Evolutionary conservation across 2,797 vertebrate genomes (phyloP), one percentile per base, ranked within the genome.

Genomic region (Psittacula derbiana): DNA sequence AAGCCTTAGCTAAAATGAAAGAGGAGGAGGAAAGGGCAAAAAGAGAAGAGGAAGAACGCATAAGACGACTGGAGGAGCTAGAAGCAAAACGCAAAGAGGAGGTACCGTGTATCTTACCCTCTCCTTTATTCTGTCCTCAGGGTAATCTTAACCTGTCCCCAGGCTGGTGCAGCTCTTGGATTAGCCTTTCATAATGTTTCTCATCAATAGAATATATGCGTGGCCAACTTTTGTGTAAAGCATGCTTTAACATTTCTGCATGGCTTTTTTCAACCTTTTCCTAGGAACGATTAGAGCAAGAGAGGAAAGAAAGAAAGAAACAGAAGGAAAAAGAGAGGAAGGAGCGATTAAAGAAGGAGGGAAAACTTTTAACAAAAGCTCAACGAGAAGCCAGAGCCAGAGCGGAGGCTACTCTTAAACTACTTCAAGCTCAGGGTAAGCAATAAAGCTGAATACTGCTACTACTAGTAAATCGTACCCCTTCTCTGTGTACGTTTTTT

Each of bases 321-420:
- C 99, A 99, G 97, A 99, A 99, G 97, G 99, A 99, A 95, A 99
- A 99, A 94, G 99, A 99, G 97, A 98, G 99, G 84, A 99, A 99
- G 95, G 99, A 99, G 93, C 98, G 99, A 7, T 98, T 99, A 95
- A 99, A 99, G 97, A 99, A 99, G 95, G 99, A 99, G 93, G 99
- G 99, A 46, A 99, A 99, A 62, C 98, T 99, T 70, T 97, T 99
- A 96, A 99, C 99, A 23, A 99, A 99, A 96, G 2, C 99, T 40
- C 99, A 99, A 97, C 98, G 96, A 95, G 99, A 99, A 95, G 98
- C 99, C 38, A 98, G 98, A 88, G 99, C 99, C 58, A 98, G 99
- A 86, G 99, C 99, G 0, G 99, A 98, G 96, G 98, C 98, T 93
- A 99, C 98, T 15, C 99, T 99, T 27, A 99, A 98, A 89, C 92